These are phyloP conservation scores for Mirza zaza DNA, from an alignment of 2,113 vertebrate genomes.

Conservation along the genomic window DNA sequence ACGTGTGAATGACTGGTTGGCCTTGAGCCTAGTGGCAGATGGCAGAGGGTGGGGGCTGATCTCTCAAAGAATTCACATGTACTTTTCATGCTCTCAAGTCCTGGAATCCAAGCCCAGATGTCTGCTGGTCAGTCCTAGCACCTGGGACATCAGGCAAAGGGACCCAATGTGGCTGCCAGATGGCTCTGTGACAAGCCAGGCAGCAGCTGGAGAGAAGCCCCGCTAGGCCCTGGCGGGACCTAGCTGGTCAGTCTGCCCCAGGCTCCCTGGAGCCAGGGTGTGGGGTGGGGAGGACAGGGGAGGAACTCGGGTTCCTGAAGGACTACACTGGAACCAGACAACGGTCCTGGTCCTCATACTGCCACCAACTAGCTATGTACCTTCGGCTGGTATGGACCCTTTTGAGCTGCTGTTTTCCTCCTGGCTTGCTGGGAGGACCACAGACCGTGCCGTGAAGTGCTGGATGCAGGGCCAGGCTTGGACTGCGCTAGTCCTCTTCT, in stretches of 20 bases:
- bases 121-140: not conserved
- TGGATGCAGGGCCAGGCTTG: not conserved
- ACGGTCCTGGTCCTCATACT: not conserved
- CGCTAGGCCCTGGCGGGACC: too few relatives aligned
- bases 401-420: not conserved
- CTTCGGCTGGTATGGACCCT: not conserved
- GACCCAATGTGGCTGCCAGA: not conserved
- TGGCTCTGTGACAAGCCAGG: not conserved
- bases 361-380: too few relatives aligned
- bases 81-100: not conserved
- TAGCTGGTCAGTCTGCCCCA: not conserved
- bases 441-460: not conserved
- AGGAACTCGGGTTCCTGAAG: not conserved
- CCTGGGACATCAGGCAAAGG: not conserved
- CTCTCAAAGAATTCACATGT: not conserved
- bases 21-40: not conserved
- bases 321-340: not conserved
- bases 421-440: not conserved
- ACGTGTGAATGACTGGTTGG: not conserved
- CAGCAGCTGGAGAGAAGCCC: not conserved
- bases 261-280: not conserved
- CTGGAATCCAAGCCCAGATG: not conserved
- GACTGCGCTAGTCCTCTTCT: not conserved
- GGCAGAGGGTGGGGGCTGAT: not conserved
- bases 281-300: too few relatives aligned